Evolutionary conservation across 2,888 invertebrate species (phyloP).

Genomic region (Notodonta ziczac): DNA sequence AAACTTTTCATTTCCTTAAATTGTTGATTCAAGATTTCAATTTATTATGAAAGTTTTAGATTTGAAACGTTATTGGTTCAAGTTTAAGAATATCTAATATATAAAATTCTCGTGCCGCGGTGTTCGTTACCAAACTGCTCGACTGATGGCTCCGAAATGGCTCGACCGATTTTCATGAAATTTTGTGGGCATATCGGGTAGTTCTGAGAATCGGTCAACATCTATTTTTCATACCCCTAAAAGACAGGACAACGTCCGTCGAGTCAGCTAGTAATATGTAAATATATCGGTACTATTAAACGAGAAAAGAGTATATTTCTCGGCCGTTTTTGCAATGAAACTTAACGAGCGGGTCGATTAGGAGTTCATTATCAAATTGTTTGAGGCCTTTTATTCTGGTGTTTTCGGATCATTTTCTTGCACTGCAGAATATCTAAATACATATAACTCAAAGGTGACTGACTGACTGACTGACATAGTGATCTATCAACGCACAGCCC

Average conservation of each 20-base stretch:
- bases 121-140: no score
- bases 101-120: no score
- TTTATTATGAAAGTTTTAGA: slow-evolving; percentile 22
- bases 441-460: no score
- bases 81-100: neutral
- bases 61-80: neutral
- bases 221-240: no score
- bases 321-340: slow-evolving; percentile 15
- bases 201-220: no score
- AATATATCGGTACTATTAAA: neutral
- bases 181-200: no score
- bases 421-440: neutral
- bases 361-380: slow-evolving; percentile 1
- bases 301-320: slow-evolving; percentile 19
- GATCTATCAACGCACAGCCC: no score
- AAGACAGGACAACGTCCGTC: no score
- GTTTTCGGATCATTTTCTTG: neutral
- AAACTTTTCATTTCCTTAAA: slow-evolving; percentile 38
- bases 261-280: no score
- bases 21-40: slow-evolving; percentile 31
- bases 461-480: no score
- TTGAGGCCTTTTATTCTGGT: neutral
- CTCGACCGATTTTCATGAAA: no score
- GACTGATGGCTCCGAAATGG: no score
- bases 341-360: slow-evolving; percentile 3